Evolutionary conservation across 1,140 invertebrate species (phyloP).

Genomic region (Drosophila yakuba): DNA sequence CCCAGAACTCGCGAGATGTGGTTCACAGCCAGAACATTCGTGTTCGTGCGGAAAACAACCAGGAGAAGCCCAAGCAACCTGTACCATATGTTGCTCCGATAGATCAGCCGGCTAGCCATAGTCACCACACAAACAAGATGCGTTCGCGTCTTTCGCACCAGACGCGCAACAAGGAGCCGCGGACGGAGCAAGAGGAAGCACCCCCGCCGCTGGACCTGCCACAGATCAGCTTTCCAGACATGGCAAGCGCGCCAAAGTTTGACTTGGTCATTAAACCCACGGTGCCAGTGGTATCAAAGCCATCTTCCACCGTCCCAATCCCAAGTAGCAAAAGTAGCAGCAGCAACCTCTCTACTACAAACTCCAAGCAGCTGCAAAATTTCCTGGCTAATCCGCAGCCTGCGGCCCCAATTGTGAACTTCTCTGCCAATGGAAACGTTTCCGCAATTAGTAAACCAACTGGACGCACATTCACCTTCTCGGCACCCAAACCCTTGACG

Average conservation of each 20-base stretch:
- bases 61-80: not conserved
- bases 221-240: constrained; percentile 87
- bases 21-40: not conserved
- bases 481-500: constrained; percentile 8
- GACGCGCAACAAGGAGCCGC: constrained; percentile 51
- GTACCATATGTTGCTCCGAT: not conserved
- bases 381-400: constrained; percentile 21
- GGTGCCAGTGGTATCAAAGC: not conserved
- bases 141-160: constrained; percentile 73
- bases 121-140: constrained; percentile 85
- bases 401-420: not conserved
- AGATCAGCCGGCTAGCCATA: not conserved
- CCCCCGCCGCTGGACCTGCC: constrained; percentile 86
- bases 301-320: not conserved
- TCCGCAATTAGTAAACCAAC: not conserved
- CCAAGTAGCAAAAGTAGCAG: not conserved
- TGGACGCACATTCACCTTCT: constrained; percentile 21
- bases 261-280: constrained; percentile 75
- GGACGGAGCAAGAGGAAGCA: constrained; percentile 74
- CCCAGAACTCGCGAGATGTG: constrained; percentile 18
- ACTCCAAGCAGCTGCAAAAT: constrained; percentile 14
- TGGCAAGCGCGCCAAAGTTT: constrained; percentile 87
- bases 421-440: constrained; percentile 6
- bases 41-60: constrained; percentile 23
- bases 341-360: not conserved